Evolutionary conservation across 2,797 vertebrate species (phyloP).

Genomic region (Pangasius larnaudii): DNA sequence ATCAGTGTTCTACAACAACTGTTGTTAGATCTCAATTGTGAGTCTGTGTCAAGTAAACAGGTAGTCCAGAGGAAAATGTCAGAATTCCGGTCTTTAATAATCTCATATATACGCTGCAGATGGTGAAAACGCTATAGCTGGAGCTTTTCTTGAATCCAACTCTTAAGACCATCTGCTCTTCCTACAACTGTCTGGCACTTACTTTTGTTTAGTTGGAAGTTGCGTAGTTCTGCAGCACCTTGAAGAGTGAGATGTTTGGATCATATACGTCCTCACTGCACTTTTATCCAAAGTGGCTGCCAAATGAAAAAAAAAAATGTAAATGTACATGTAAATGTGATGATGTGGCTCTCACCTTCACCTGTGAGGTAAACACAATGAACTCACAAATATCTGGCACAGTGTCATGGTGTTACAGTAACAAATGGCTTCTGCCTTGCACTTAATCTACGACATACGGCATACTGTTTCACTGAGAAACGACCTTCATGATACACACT

Average conservation of each 20-base stretch:
- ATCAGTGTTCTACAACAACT: neutral
- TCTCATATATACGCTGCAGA: neutral
- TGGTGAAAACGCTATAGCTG: neutral
- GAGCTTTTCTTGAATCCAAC: neutral
- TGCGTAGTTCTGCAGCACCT: neutral
- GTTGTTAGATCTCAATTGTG: neutral
- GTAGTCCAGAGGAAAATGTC: neutral
- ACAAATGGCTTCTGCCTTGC: neutral
- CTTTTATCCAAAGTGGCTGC: neutral
- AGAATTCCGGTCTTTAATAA: neutral
- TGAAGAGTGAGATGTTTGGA: neutral
- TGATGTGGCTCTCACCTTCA: neutral
- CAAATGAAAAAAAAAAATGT: constrained; percentile 13
- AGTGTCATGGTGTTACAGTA: neutral
- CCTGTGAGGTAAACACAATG: neutral
- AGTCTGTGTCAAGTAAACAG: neutral
- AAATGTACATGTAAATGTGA: constrained; percentile 21
- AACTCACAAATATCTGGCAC: neutral
- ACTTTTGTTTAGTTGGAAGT: neutral
- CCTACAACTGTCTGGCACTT: neutral
- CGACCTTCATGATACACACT: neutral
- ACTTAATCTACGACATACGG: neutral
- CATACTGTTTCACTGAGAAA: neutral
- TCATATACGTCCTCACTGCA: neutral
- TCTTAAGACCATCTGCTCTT: neutral